Conservation (phyloP, 2,113 vertebrate genomes). For the Upupa epops region DNA sequence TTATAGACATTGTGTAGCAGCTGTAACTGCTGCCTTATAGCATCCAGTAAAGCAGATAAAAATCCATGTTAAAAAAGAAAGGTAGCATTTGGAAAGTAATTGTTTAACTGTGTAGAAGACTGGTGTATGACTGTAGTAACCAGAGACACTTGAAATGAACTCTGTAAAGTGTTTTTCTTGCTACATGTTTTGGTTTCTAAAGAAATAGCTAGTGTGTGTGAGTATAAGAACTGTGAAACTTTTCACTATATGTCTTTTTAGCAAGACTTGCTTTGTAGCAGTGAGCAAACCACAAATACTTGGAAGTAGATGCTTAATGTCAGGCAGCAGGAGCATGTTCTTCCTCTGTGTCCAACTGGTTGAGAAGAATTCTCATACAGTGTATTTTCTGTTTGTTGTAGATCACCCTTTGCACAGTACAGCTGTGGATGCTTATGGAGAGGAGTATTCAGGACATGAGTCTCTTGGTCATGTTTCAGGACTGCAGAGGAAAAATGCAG, state of each 20-base stretch:
- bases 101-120: not conserved
- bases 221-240: not conserved
- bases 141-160: not conserved
- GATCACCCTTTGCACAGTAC: constrained; percentile 80
- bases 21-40: not conserved
- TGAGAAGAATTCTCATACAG: not conserved
- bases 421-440: constrained; percentile 66
- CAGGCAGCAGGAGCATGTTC: not conserved
- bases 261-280: not conserved
- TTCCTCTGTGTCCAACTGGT: not conserved
- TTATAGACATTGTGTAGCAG: not conserved
- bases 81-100: not conserved
- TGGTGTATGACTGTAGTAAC: not conserved
- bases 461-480: not conserved
- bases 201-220: not conserved
- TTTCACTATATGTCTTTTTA: not conserved
- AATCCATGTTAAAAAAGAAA: not conserved
- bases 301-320: not conserved
- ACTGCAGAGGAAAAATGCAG: not conserved
- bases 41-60: not conserved
- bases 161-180: not conserved
- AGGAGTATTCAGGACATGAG: not conserved
- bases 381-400: not conserved
- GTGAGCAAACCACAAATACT: not conserved
- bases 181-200: not conserved